Conservation (phyloP, 1,140 invertebrate genomes). For the Conopomorpha cramerella region DNA sequence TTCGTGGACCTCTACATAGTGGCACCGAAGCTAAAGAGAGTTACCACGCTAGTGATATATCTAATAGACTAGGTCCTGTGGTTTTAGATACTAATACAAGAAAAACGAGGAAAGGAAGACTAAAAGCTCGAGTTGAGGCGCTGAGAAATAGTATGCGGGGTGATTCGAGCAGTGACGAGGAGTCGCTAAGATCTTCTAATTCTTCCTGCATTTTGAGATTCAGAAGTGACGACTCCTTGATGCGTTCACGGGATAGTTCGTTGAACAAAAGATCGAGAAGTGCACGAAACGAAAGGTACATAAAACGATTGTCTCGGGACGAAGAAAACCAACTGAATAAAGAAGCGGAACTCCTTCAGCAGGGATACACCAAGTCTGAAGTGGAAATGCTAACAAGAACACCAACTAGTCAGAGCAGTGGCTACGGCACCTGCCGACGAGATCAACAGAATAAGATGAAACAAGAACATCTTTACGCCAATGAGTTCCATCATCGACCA, state of each 20-base stretch:
- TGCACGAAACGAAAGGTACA: constrained; percentile 78
- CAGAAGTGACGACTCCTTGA: constrained; percentile 69
- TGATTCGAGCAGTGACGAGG: constrained; percentile 77
- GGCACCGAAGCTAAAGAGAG: constrained; percentile 37
- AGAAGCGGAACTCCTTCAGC: constrained; percentile 58
- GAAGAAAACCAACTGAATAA: constrained; percentile 65
- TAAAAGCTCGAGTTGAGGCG: constrained; percentile 70
- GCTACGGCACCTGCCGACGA: constrained; percentile 52
- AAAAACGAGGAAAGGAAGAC: constrained; percentile 60
- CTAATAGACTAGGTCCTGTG: constrained; percentile 39
- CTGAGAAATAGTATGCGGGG: constrained; percentile 63
- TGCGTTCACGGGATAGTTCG: constrained; percentile 61
- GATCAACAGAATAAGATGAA: constrained; percentile 31
- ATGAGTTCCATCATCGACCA: constrained; percentile 31
- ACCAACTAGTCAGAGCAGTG: constrained; percentile 51
- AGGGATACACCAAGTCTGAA: constrained; percentile 54
- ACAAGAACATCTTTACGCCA: constrained; percentile 23
- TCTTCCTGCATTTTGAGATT: constrained; percentile 68
- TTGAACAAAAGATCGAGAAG: constrained; percentile 59
- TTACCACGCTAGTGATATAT: constrained; percentile 32
- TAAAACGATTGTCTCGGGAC: constrained; percentile 73
- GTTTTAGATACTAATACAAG: constrained; percentile 57
- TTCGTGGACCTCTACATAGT: constrained; percentile 32
- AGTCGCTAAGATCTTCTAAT: constrained; percentile 65
- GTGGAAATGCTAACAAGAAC: constrained; percentile 53